Evolutionary conservation across 2,113 vertebrate genomes (phyloP).

Genomic region (Rafetus swinhoei): DNA sequence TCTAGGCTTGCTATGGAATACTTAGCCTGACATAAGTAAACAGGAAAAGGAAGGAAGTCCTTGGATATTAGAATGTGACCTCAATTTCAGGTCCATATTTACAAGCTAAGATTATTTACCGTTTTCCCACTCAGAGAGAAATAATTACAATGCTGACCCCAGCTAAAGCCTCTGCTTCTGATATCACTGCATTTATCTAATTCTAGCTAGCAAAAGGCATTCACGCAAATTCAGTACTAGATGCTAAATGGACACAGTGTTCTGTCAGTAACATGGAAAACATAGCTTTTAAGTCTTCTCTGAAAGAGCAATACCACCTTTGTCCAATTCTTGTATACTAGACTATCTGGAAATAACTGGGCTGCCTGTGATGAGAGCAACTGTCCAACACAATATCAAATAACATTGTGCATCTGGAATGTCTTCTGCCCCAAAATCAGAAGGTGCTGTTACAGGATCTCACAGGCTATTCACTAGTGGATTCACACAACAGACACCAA

Average conservation of each 20-base stretch:
- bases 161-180: neutral
- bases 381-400: neutral
- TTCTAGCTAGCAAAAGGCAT: neutral
- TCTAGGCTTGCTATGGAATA: constrained; percentile 52
- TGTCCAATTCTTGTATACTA: neutral
- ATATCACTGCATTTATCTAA: constrained; percentile 35
- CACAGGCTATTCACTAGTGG: neutral
- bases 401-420: neutral
- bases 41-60: constrained; percentile 1
- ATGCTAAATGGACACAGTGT: neutral
- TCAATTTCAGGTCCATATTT: constrained; percentile 59
- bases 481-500: constrained; percentile 2
- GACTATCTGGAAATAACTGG: accelerated
- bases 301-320: accelerated
- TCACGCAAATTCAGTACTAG: neutral
- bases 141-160: constrained; percentile 13
- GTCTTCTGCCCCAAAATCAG: neutral
- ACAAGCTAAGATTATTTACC: constrained; percentile 45
- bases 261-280: neutral
- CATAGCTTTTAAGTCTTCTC: neutral
- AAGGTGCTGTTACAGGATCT: neutral
- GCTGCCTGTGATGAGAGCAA: accelerated
- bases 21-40: constrained; percentile 49
- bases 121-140: constrained; percentile 28
- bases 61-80: constrained; percentile 49